These are phyloP conservation scores for Drosophila macrothrix DNA, from an alignment of 2,888 invertebrate species.

Conservation along the genomic window DNA sequence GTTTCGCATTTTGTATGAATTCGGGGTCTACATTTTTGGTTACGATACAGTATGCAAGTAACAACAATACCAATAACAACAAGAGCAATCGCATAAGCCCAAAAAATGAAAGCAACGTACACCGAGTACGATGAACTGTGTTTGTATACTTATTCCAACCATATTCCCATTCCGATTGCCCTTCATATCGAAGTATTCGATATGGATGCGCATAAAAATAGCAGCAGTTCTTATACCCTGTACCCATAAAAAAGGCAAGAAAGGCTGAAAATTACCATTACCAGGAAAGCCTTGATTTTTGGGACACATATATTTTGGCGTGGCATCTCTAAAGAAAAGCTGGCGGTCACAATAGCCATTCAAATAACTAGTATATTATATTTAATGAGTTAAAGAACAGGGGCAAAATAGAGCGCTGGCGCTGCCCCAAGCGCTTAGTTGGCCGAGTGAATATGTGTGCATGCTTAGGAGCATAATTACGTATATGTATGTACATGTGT, in stretches of 20 bases:
- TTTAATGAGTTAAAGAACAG: not conserved
- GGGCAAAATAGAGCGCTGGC: not conserved
- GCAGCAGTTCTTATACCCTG: not conserved
- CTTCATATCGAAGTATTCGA: not conserved
- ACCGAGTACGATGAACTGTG: not conserved
- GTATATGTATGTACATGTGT: not conserved
- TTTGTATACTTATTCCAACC: not conserved
- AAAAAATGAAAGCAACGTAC: not conserved
- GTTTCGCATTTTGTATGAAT: slow-evolving; percentile 49
- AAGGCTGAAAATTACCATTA: not conserved
- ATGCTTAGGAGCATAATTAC: not conserved
- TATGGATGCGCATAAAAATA: not conserved
- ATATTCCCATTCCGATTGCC: not conserved
- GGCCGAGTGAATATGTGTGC: not conserved
- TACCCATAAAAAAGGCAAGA: not conserved
- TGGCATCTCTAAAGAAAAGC: not conserved
- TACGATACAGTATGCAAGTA: slow-evolving; percentile 21
- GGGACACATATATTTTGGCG: not conserved
- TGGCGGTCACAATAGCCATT: not conserved
- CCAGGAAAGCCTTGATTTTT: not conserved
- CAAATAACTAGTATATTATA: not conserved
- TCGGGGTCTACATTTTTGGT: slow-evolving; percentile 22
- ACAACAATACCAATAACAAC: not conserved
- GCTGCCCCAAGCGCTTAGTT: not conserved
- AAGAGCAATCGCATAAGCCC: not conserved